Conservation (phyloP, 2,797 vertebrate genomes). For the Lagocephalus sceleratus region DNA sequence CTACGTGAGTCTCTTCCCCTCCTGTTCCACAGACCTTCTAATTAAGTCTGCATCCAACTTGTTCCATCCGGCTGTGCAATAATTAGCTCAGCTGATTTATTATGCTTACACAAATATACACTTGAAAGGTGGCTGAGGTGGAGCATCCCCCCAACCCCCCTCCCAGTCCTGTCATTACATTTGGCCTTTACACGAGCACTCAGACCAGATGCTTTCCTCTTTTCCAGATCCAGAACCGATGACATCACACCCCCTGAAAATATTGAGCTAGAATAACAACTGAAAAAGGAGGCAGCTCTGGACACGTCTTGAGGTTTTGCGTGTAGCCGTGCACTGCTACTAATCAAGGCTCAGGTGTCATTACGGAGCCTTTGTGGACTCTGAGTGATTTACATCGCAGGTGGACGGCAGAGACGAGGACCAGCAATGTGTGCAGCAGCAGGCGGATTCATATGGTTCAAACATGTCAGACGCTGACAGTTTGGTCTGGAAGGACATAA, state of each 20-base stretch:
- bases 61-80: slow-evolving; percentile 28
- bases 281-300: slow-evolving; percentile 46
- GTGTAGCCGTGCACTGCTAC: slow-evolving; percentile 32
- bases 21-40: slow-evolving; percentile 46
- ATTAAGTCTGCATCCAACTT: slow-evolving; percentile 34
- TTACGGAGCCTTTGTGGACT: slow-evolving; percentile 27
- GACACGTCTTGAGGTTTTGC: slow-evolving; percentile 50
- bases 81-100: slow-evolving; percentile 48
- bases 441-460: slow-evolving; percentile 11
- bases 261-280: slow-evolving; percentile 43
- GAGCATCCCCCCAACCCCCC: slow-evolving; percentile 19
- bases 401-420: slow-evolving; percentile 27
- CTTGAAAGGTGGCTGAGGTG: slow-evolving; percentile 24
- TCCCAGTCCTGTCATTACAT: slow-evolving; percentile 51
- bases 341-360: slow-evolving; percentile 42
- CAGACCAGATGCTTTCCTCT: slow-evolving; percentile 48
- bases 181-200: slow-evolving; percentile 38
- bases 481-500: slow-evolving; percentile 39
- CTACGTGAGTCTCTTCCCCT: slow-evolving; percentile 26
- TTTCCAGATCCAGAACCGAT: slow-evolving; percentile 44
- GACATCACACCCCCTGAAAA: slow-evolving; percentile 52
- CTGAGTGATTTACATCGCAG: slow-evolving; percentile 49
- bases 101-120: slow-evolving; percentile 18
- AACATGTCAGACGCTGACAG: slow-evolving; percentile 33
- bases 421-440: slow-evolving; percentile 18